phyloP scores from a whole-genome alignment of 2,113 vertebrate species.

The Egretta garzetta region DNA sequence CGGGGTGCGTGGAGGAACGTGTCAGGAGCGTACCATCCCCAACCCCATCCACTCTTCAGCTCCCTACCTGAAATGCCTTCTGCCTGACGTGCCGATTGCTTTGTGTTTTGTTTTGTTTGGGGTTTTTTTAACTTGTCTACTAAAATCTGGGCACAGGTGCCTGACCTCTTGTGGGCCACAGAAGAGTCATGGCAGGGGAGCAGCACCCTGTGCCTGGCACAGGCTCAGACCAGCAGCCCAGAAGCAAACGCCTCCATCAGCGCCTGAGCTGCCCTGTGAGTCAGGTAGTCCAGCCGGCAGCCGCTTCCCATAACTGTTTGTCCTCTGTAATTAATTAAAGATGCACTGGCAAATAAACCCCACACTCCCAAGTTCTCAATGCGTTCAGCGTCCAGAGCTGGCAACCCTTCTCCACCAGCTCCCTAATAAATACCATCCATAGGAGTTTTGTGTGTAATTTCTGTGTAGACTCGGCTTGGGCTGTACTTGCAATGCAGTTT shows the following conservation, averaged over 20 bases:
- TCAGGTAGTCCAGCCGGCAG: neutral
- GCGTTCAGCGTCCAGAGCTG: neutral
- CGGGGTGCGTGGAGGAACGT: rapidly evolving
- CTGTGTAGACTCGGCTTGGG: constrained; percentile 54
- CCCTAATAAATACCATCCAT: constrained; percentile 61
- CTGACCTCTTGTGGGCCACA: rapidly evolving
- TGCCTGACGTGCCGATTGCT: neutral
- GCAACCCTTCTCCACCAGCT: neutral
- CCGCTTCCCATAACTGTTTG: neutral
- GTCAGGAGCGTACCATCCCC: neutral
- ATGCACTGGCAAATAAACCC: neutral
- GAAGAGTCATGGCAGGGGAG: neutral
- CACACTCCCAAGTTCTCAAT: neutral
- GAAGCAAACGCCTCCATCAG: neutral
- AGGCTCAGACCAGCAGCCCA: neutral
- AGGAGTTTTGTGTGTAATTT: constrained; percentile 60
- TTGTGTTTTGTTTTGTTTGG: neutral
- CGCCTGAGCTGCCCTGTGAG: neutral
- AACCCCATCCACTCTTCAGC: neutral
- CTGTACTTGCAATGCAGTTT: constrained; percentile 49
- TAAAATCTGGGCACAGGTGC: neutral
- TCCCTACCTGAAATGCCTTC: neutral
- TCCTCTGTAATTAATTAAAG: constrained; percentile 18
- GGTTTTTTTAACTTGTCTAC: neutral
- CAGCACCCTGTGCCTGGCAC: neutral